Base-by-base conservation (phyloP, 2,797 vertebrate species). In the Macroramphosus scolopax region DNA sequence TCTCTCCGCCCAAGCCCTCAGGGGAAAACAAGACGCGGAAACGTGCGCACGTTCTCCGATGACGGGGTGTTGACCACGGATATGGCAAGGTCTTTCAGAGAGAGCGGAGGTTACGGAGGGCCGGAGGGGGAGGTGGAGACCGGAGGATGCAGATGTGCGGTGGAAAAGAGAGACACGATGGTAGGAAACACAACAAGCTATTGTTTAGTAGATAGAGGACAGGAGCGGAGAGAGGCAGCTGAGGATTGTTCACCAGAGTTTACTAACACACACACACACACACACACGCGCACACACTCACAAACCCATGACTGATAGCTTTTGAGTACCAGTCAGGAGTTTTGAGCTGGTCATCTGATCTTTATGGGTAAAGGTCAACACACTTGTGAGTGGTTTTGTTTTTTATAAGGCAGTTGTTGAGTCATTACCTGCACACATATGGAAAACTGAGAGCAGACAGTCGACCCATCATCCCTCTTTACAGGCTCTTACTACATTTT, bases 81-180 rank as follows among this genome's bases (percentile, higher is more conserved):
- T 68, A 59, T 46, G 63, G 45, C 16, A 51, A 68, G 82, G 81
- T 82, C 72, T 63, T 0, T 34, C 12, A 15, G 68, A 56, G 59
- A 32, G 74, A 51, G 71, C 33, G 51, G 63, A 66, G 75, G 76
- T 75, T 46, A 53, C 15, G n/a, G 38, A 68, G 60, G 42, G 55
- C 45, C n/a, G 17, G 50, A 24, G 72, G 34, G 56, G 74, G 49
- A 49, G 75, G 64, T 36, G 75, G 59, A 45, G 64, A 36, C 17
- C 7, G 69, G 71, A 89, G 87, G 88, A 88, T 89, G 77, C 83
- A 89, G 87, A 86, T 89, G 87, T 89, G 82, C 30, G 17, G 55
- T 20, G 45, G 68, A 74, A 63, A 70, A 73, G 68, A 67, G 65
- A 80, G 78, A 81, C 75, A 74, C 69, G 80, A 76, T 74, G 76